Evolutionary conservation across 2,888 invertebrate genomes (phyloP).

Genomic region (Dione juno): DNA sequence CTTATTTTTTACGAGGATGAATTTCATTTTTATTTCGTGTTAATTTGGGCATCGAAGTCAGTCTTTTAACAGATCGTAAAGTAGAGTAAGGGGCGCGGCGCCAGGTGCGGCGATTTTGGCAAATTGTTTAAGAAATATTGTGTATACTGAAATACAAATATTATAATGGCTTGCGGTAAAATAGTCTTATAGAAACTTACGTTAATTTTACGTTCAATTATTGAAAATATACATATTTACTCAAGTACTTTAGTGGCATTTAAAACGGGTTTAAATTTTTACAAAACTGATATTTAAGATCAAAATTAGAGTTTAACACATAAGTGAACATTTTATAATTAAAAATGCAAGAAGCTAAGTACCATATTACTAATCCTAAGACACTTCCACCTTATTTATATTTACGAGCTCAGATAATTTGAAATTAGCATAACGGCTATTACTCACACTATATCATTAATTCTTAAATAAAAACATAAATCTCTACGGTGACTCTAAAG

Average conservation of each 20-base stretch:
- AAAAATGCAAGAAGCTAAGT: conserved; percentile 17
- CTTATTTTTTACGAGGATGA: conserved; percentile 77
- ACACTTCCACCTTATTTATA: conserved; percentile 49
- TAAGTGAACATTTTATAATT: neutral
- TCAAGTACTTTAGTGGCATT: neutral
- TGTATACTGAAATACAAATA: conserved; percentile 23
- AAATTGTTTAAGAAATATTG: conserved; percentile 39
- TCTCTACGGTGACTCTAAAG: conserved; percentile 72
- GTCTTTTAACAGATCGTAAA: conserved; percentile 85
- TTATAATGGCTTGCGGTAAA: neutral
- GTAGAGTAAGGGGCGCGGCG: conserved; percentile 66
- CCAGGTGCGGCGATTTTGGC: conserved; percentile 62
- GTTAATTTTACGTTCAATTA: neutral
- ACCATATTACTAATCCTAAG: conserved; percentile 33
- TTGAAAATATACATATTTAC: neutral
- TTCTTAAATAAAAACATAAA: conserved; percentile 83
- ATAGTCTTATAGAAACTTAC: neutral
- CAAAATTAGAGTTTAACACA: no score
- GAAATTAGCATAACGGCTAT: conserved; percentile 79
- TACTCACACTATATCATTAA: conserved; percentile 78
- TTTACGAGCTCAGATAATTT: conserved; percentile 66
- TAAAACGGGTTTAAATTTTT: neutral
- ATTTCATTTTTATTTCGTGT: conserved; percentile 83
- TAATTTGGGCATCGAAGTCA: conserved; percentile 83
- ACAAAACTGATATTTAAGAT: no score